Conservation (phyloP, 2,113 vertebrate genomes). For the Callocephalon fimbriatum region DNA sequence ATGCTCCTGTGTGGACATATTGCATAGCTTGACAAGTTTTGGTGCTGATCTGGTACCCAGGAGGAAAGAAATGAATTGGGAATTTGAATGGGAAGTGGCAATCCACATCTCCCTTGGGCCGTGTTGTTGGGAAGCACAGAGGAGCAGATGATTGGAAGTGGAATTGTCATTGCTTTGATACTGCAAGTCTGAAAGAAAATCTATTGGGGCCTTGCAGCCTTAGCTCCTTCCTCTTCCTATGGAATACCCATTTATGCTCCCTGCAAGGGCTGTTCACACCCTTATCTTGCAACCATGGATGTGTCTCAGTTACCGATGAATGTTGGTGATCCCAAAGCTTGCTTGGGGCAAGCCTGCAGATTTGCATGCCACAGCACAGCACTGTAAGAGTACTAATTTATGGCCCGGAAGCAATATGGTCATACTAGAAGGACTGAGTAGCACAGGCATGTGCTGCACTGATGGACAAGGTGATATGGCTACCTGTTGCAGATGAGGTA, state of each 20-base stretch:
- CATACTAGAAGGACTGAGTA: neutral
- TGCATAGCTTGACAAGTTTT: neutral
- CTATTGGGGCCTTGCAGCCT: neutral
- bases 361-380: neutral
- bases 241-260: neutral
- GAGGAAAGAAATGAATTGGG: neutral
- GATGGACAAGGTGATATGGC: neutral
- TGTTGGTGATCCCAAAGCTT: neutral
- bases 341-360: neutral
- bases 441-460: neutral
- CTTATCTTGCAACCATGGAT: neutral
- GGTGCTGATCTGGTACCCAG: neutral
- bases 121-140: neutral
- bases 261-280: neutral
- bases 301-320: neutral
- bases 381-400: neutral
- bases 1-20: neutral
- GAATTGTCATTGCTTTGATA: neutral
- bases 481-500: neutral
- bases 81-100: neutral
- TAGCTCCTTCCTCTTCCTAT: neutral
- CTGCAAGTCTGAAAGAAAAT: neutral
- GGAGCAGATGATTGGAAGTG: neutral
- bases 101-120: neutral
- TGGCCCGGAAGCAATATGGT: neutral